These are phyloP conservation scores for Achatina immaculata DNA, from an alignment of 1,140 invertebrate species.

Conservation along the genomic window DNA sequence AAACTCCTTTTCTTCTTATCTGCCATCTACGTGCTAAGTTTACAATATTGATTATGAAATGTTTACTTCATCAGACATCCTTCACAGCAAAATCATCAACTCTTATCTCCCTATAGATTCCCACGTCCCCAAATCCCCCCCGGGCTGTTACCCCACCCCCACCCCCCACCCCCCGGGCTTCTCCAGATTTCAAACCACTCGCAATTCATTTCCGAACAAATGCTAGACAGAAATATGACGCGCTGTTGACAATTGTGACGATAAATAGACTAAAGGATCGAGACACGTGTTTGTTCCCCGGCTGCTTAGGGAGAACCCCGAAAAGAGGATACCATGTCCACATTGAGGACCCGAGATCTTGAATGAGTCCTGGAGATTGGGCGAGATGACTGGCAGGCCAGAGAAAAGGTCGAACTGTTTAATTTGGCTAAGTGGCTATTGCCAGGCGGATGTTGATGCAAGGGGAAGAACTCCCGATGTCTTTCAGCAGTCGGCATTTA, in stretches of 20 bases:
- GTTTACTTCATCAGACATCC: background rate
- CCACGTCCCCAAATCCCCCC: background rate
- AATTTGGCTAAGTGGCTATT: conserved; percentile 14
- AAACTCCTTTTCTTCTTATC: too few relatives aligned
- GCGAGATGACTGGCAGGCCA: background rate
- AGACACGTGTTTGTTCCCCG: conserved; percentile 5
- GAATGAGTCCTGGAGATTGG: background rate
- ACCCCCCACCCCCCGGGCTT: too few relatives aligned
- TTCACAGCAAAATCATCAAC: background rate
- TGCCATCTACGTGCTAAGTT: background rate
- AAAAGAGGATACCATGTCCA: conserved; percentile 14
- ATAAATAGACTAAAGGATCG: background rate
- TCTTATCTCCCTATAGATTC: background rate
- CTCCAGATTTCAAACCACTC: background rate
- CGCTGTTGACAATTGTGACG: background rate
- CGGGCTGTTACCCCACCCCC: too few relatives aligned
- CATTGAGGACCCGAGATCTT: background rate
- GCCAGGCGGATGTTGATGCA: conserved; percentile 12
- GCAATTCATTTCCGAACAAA: conserved; percentile 11
- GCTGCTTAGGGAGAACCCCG: background rate
- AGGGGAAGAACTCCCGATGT: conserved; percentile 25
- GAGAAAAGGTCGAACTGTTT: conserved; percentile 13
- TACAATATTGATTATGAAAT: background rate
- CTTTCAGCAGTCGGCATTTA: conserved; percentile 16
- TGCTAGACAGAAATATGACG: conserved; percentile 10